These are phyloP conservation scores for Archips xylosteana DNA, from an alignment of 2,888 invertebrate genomes.

Conservation along the genomic window DNA sequence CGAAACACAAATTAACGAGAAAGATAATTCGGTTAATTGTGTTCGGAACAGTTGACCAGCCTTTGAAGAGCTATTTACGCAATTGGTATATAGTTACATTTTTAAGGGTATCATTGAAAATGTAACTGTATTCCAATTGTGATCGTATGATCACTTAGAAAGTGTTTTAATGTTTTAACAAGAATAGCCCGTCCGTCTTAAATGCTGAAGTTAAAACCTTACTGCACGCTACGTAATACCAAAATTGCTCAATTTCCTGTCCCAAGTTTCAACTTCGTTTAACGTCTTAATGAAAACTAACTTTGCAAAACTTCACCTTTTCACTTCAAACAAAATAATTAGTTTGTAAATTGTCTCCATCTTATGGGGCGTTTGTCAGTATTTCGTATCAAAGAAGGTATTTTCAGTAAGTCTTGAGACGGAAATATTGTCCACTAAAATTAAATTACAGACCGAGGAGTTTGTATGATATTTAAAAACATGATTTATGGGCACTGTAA, in stretches of 20 bases:
- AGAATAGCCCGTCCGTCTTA: conserved; percentile 3
- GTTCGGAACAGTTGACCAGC: not conserved
- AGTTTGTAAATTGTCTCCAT: conserved; percentile 61
- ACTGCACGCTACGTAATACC: conserved; percentile 62
- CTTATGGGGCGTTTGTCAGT: conserved; percentile 20
- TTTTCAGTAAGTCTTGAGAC: conserved; percentile 3
- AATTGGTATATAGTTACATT: not conserved
- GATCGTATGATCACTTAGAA: not conserved
- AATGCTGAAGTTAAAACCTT: conserved; percentile 23
- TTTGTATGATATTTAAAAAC: no score
- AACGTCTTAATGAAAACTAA: conserved; percentile 77
- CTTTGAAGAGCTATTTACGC: not conserved
- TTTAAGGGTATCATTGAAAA: not conserved
- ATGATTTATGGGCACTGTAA: no score
- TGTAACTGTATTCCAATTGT: no score
- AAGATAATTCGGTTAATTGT: conserved; percentile 6
- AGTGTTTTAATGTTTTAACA: not conserved
- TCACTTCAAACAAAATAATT: conserved; percentile 68
- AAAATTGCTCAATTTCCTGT: conserved; percentile 78
- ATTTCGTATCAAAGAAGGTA: conserved; percentile 14
- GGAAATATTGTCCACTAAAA: not conserved
- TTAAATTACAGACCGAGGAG: not conserved
- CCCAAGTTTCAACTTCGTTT: conserved; percentile 67
- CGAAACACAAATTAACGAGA: conserved; percentile 22
- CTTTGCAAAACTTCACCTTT: conserved; percentile 68